These are phyloP conservation scores for Hippopotamyrus pictus DNA, from an alignment of 2,797 vertebrate species.

Conservation along the genomic window DNA sequence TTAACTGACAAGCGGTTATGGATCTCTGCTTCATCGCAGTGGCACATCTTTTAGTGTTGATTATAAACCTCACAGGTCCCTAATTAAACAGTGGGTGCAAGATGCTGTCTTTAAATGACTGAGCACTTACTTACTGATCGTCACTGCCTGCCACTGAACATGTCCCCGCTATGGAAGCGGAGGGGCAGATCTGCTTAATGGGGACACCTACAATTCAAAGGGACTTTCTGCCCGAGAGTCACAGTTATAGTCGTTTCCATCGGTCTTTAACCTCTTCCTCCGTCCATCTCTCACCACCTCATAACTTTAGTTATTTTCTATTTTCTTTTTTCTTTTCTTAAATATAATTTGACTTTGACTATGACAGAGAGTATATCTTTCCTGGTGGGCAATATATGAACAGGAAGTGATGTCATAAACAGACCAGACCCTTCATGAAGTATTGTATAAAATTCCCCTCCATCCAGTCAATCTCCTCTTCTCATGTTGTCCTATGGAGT, in stretches of 20 bases:
- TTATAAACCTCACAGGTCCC: conserved; percentile 61
- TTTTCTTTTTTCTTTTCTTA: neutral
- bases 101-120: conserved; percentile 43
- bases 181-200: conserved; percentile 39
- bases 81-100: conserved; percentile 55
- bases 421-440: conserved; percentile 32
- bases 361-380: neutral
- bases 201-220: conserved; percentile 31
- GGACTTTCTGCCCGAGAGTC: neutral
- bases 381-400: conserved; percentile 15
- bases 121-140: conserved; percentile 51
- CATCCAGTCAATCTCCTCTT: neutral
- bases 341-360: neutral
- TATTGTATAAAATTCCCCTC: neutral
- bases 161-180: conserved; percentile 43
- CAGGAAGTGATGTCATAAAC: conserved; percentile 16
- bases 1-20: conserved; percentile 48
- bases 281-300: neutral
- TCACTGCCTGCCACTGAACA: conserved; percentile 32
- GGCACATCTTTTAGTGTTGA: conserved; percentile 56
- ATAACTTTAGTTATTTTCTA: neutral
- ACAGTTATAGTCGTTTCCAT: neutral
- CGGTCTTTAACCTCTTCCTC: neutral
- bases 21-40: conserved; percentile 59
- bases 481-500: neutral